Evolutionary conservation across 2,888 invertebrate genomes (phyloP).

Genomic region (Philopedon plagiatum): DNA sequence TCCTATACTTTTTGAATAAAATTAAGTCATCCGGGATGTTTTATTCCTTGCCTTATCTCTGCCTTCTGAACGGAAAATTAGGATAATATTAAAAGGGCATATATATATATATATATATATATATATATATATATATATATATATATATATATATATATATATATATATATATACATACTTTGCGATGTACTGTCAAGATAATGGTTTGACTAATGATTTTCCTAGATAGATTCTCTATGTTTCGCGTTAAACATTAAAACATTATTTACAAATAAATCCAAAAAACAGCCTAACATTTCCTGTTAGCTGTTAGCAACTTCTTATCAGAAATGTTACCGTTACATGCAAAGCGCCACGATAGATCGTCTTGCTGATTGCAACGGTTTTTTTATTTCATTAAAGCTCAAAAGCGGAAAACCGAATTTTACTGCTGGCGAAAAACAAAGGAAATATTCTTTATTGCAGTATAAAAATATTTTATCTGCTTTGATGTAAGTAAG

Average conservation of each 20-base stretch:
- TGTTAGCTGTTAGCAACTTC: background rate
- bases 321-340: background rate
- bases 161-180: too few relatives aligned
- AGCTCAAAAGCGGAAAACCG: background rate
- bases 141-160: too few relatives aligned
- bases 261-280: background rate
- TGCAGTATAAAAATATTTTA: background rate
- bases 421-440: background rate
- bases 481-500: background rate
- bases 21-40: conserved; percentile 6
- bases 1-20: conserved; percentile 29
- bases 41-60: background rate
- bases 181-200: too few relatives aligned
- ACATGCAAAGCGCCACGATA: background rate
- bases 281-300: background rate
- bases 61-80: background rate
- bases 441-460: background rate
- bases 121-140: too few relatives aligned
- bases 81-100: too few relatives aligned
- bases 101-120: too few relatives aligned
- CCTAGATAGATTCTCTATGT: too few relatives aligned
- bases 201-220: too few relatives aligned
- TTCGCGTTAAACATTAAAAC: too few relatives aligned
- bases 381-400: background rate
- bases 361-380: background rate